These are phyloP conservation scores for Hapalemur alaotrensis DNA, from an alignment of 2,797 vertebrate species.

Conservation along the genomic window DNA sequence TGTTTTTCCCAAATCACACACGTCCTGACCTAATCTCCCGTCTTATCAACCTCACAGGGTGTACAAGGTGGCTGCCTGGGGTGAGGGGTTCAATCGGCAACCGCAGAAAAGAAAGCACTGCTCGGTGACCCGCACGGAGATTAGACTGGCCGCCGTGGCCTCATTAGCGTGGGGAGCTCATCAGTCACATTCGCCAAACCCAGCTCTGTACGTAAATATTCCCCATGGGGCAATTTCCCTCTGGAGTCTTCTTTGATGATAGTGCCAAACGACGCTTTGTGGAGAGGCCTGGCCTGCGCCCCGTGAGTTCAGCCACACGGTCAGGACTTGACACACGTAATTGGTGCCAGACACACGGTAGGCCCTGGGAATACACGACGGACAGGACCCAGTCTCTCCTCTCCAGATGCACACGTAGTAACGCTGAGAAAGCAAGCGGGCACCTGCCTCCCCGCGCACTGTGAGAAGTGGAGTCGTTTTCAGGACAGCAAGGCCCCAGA, in stretches of 20 bases:
- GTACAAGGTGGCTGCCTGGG: neutral
- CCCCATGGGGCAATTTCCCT: neutral
- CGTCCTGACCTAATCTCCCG: neutral
- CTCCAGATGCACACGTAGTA: neutral
- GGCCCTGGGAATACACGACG: fast-evolving
- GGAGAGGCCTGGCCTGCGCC: neutral
- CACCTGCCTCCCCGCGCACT: fast-evolving
- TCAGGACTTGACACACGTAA: fast-evolving
- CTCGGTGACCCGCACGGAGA: neutral
- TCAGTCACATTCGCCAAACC: neutral
- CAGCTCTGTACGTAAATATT: neutral
- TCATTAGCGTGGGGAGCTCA: neutral
- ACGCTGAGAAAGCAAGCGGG: neutral
- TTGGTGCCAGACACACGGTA: fast-evolving
- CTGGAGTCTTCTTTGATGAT: neutral
- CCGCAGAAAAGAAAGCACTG: neutral
- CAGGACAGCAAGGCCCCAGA: neutral
- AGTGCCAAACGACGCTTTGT: neutral
- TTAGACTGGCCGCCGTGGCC: neutral
- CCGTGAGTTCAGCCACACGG: neutral
- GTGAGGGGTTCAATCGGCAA: neutral
- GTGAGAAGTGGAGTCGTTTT: neutral
- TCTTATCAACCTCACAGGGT: neutral
- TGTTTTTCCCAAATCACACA: neutral
- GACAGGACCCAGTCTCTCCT: neutral